These are phyloP conservation scores for Fregetta grallaria DNA, from an alignment of 2,113 vertebrate genomes.

Conservation along the genomic window DNA sequence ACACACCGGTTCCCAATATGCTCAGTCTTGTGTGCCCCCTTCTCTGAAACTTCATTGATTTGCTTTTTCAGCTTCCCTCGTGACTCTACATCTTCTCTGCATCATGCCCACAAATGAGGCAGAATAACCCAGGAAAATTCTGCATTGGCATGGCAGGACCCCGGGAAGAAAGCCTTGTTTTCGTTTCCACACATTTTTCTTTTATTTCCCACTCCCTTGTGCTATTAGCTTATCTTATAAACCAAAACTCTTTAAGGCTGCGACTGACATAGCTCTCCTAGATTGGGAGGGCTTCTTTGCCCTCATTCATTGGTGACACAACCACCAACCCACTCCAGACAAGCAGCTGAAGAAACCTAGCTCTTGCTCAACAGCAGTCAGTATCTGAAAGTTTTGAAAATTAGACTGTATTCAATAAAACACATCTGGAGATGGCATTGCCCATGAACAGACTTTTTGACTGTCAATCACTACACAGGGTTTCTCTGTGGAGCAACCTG, in stretches of 20 bases:
- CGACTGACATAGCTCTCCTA: not conserved
- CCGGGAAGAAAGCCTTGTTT: constrained; percentile 10
- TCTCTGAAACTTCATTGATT: not conserved
- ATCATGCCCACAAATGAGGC: not conserved
- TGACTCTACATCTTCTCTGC: not conserved
- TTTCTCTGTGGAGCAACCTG: not conserved
- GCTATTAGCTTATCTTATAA: constrained; percentile 28
- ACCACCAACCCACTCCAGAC: not conserved
- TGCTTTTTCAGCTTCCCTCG: not conserved
- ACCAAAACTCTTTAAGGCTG: not conserved
- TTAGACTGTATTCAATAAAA: not conserved
- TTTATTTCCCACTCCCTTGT: not conserved
- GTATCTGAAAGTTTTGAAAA: not conserved
- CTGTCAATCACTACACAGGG: not conserved
- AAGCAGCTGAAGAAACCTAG: not conserved
- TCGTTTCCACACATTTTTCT: constrained; percentile 6
- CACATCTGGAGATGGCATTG: not conserved
- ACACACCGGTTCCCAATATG: not conserved
- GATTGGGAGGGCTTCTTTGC: not conserved
- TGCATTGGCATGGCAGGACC: not conserved
- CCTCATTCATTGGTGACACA: not conserved
- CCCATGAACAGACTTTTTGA: not conserved
- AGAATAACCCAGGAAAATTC: not conserved
- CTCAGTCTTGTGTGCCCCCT: not conserved
- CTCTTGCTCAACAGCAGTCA: not conserved